phyloP scores from a whole-genome alignment of 2,113 vertebrate species.

The Neolamprologus variostigma region DNA sequence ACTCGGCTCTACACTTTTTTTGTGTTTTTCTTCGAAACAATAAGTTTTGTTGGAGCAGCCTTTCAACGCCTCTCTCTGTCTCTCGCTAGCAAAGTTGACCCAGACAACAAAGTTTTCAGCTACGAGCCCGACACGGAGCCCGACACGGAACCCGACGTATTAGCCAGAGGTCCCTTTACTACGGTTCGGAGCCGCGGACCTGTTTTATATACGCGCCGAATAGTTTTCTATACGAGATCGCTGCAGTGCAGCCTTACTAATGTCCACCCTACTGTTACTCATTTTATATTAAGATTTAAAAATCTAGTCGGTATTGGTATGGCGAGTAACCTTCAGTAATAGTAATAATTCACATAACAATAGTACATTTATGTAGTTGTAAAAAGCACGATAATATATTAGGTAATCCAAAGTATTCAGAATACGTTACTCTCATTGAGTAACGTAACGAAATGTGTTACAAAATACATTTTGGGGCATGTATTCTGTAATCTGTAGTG shows the following conservation, averaged over 20 bases:
- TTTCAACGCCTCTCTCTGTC: too few relatives aligned
- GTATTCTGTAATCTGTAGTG: neutral
- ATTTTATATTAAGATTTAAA: neutral
- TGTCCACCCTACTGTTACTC: neutral
- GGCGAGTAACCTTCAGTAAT: neutral
- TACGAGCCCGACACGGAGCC: neutral
- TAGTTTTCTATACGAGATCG: neutral
- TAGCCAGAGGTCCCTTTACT: neutral
- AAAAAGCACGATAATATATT: neutral
- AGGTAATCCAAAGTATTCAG: neutral
- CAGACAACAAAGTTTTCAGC: neutral
- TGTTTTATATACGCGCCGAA: neutral
- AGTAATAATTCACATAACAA: neutral
- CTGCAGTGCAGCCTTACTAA: neutral
- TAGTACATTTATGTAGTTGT: neutral
- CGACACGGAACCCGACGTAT: accelerated
- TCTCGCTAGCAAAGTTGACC: too few relatives aligned
- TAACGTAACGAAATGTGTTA: neutral
- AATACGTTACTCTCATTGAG: neutral
- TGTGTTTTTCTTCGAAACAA: accelerated
- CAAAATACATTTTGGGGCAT: neutral
- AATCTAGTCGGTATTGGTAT: neutral
- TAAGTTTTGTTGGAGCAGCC: neutral
- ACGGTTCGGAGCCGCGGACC: neutral
- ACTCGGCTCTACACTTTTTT: accelerated